Percentiles rank a stretch among this genome's conserved stretches.
Conservation (phyloP, 1,140 invertebrate genomes). For the Harlomillsia oculata region DNA sequence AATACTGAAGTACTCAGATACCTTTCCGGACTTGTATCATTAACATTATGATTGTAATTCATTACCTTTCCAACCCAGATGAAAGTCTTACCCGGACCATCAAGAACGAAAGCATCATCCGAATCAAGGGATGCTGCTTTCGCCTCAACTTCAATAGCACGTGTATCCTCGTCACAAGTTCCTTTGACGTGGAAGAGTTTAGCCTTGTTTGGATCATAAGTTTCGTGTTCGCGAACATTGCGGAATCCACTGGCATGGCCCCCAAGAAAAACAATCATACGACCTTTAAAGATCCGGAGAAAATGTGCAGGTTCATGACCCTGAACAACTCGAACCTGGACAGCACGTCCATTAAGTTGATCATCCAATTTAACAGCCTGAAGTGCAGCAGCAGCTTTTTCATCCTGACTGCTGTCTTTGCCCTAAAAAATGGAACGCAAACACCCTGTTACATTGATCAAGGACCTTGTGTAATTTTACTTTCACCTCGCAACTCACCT, state of each 20-base stretch:
- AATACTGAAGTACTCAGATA: too few species aligned
- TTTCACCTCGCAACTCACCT: conserved; percentile 42
- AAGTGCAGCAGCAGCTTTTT: conserved; percentile 53
- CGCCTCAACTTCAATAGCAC: conserved; percentile 54
- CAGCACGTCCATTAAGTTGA: conserved; percentile 48
- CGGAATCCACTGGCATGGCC: conserved; percentile 51
- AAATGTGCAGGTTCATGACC: conserved; percentile 65
- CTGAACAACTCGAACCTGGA: conserved; percentile 60
- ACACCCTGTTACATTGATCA: background rate
- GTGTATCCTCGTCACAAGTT: conserved; percentile 50
- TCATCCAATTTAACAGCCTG: conserved; percentile 53
- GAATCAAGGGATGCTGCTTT: conserved; percentile 53
- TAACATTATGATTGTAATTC: background rate
- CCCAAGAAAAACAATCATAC: conserved; percentile 49
- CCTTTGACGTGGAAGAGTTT: conserved; percentile 54
- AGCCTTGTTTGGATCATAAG: conserved; percentile 51
- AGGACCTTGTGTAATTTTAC: background rate
- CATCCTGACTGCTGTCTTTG: conserved; percentile 49
- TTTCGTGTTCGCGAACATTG: conserved; percentile 49
- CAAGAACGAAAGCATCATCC: conserved; percentile 59
- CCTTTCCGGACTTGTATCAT: background rate
- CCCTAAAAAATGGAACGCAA: conserved; percentile 41
- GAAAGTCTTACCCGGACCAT: conserved; percentile 49
- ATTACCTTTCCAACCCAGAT: conserved; percentile 60
- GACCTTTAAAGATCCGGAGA: conserved; percentile 64